Percentiles rank a stretch among this genome's conserved stretches.
phyloP scores from a whole-genome alignment of 2,888 invertebrate species.

The Heteropelma amictum region DNA sequence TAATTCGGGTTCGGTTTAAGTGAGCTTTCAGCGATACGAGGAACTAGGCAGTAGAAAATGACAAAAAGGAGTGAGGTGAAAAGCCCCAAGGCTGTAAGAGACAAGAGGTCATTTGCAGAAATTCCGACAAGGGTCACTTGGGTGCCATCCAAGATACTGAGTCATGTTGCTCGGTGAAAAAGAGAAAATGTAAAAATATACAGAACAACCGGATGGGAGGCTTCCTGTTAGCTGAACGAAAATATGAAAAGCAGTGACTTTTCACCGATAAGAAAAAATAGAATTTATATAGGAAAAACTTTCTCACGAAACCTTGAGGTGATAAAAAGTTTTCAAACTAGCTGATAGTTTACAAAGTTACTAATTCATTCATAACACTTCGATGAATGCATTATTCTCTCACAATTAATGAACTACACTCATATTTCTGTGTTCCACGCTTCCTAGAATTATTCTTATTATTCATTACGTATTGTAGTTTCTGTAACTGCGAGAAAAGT shows the following conservation, averaged over 20 bases:
- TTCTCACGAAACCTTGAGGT: too few species aligned
- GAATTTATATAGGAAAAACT: too few species aligned
- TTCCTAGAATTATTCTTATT: too few species aligned
- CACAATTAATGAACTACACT: too few species aligned
- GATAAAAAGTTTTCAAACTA: constrained; percentile 39
- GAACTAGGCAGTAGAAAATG: not conserved
- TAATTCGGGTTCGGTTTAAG: constrained; percentile 21
- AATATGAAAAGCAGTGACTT: constrained; percentile 8
- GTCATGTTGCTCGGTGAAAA: constrained; percentile 6
- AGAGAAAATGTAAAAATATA: constrained; percentile 19
- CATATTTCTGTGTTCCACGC: too few species aligned
- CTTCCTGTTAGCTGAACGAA: constrained; percentile 11
- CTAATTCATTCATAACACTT: too few species aligned
- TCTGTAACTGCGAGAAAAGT: too few species aligned
- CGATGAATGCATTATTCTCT: too few species aligned
- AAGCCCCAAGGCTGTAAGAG: constrained; percentile 19
- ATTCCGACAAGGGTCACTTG: constrained; percentile 49
- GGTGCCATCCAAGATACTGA: constrained; percentile 50
- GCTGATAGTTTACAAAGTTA: not conserved
- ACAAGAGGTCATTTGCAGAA: constrained; percentile 33
- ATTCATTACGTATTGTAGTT: too few species aligned
- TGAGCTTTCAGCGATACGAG: constrained; percentile 4
- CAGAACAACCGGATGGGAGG: not conserved
- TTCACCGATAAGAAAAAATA: not conserved
- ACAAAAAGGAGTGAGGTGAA: not conserved